These are phyloP conservation scores for Luscinia megarhynchos DNA, from an alignment of 2,797 vertebrate species.

Conservation along the genomic window DNA sequence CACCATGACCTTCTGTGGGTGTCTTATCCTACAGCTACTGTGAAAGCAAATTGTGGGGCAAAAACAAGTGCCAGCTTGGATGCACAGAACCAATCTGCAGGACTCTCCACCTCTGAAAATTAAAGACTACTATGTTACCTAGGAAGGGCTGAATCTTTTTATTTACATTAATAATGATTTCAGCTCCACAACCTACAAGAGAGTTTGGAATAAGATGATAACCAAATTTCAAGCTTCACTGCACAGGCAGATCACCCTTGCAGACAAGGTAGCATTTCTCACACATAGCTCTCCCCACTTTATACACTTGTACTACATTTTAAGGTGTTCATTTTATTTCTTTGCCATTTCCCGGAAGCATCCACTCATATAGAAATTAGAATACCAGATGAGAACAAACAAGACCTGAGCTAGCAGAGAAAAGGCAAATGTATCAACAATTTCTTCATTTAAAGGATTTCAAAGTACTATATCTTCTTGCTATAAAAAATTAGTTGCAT, in stretches of 20 bases:
- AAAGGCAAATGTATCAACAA: neutral
- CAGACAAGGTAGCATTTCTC: neutral
- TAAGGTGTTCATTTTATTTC: neutral
- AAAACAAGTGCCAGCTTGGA: neutral
- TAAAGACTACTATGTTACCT: neutral
- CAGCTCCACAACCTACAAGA: constrained; percentile 30
- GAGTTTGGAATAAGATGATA: constrained; percentile 37
- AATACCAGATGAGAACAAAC: neutral
- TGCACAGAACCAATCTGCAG: neutral
- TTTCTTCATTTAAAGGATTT: constrained; percentile 5
- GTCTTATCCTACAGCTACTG: neutral
- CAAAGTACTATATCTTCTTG: neutral
- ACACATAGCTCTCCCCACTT: neutral
- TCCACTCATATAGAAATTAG: neutral
- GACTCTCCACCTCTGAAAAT: constrained; percentile 11
- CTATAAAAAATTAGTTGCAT: neutral
- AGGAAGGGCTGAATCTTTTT: constrained; percentile 45
- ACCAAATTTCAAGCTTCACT: constrained; percentile 47
- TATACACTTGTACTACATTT: neutral
- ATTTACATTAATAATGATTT: constrained; percentile 46
- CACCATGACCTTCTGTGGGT: neutral
- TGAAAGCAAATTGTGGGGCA: neutral
- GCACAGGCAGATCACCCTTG: constrained; percentile 2
- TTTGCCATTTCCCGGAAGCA: neutral
- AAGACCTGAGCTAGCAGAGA: neutral